phyloP scores from a whole-genome alignment of 35 echinoderm and acorn worm genomes.

The Heliocidaris erythrogramma region DNA sequence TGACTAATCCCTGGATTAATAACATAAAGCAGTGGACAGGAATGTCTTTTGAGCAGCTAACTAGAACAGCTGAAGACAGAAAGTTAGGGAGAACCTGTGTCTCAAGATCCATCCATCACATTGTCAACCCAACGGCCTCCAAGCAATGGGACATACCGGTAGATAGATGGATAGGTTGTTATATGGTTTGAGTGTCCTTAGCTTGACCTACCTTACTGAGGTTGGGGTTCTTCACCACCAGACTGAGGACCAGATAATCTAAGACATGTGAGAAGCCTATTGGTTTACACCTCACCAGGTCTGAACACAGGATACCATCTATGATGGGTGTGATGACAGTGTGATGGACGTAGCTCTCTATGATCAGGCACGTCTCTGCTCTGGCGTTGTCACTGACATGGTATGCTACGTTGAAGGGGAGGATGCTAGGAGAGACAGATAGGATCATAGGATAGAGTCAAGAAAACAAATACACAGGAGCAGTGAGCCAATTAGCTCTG shows the following conservation, averaged over 20 bases:
- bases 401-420: neutral
- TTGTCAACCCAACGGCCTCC: too few relatives aligned
- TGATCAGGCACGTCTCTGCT: slow-evolving; percentile 13
- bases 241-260: neutral
- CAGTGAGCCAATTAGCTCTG: neutral
- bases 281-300: neutral
- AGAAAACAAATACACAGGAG: neutral
- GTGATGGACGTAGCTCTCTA: slow-evolving; percentile 40
- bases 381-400: neutral
- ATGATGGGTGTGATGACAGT: slow-evolving; percentile 11
- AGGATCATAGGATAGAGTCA: neutral
- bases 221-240: neutral
- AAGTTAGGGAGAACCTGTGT: too few relatives aligned
- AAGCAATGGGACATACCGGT: too few relatives aligned
- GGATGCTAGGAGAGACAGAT: neutral
- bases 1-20: too few relatives aligned
- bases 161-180: too few relatives aligned
- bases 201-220: neutral
- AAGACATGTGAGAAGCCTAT: slow-evolving; percentile 19
- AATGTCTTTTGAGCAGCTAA: too few relatives aligned
- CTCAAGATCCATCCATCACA: too few relatives aligned
- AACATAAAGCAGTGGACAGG: too few relatives aligned
- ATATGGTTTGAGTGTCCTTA: neutral
- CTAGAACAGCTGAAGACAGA: too few relatives aligned
- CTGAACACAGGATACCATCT: neutral